Conservation (phyloP, 2,888 invertebrate genomes). For the Priocnemis perturbator region DNA sequence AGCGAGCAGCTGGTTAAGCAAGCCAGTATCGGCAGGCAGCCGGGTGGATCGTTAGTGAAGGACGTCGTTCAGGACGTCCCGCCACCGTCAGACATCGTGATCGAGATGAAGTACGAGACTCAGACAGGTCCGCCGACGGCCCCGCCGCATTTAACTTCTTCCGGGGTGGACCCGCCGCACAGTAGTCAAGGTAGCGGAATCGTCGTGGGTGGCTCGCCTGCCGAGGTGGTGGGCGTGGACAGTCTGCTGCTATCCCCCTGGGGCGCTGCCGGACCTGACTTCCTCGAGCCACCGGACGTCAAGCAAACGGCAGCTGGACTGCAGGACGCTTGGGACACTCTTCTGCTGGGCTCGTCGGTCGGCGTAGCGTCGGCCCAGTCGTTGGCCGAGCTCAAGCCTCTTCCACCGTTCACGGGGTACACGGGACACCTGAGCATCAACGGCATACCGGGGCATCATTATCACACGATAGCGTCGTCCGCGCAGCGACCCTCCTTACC, state of each 20-base stretch:
- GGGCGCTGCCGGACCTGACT: conserved; percentile 66
- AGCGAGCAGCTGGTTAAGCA: conserved; percentile 36
- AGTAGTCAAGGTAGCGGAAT: conserved; percentile 69
- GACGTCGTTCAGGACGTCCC: conserved; percentile 48
- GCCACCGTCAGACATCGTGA: conserved; percentile 57
- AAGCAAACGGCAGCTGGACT: conserved; percentile 69
- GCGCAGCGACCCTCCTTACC: conserved; percentile 71
- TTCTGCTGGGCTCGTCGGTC: conserved; percentile 78
- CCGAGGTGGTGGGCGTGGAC: conserved; percentile 71
- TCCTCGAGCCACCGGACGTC: conserved; percentile 67
- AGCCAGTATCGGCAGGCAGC: background rate
- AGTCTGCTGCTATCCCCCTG: conserved; percentile 68
- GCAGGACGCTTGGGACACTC: conserved; percentile 83
- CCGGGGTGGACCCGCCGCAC: conserved; percentile 71
- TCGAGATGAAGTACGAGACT: conserved; percentile 73
- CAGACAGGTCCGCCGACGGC: conserved; percentile 67
- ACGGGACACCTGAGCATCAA: conserved; percentile 91
- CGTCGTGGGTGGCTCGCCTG: conserved; percentile 66
- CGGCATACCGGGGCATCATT: conserved; percentile 91
- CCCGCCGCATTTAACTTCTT: conserved; percentile 64
- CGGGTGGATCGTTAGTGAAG: conserved; percentile 33
- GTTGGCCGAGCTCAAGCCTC: conserved; percentile 88
- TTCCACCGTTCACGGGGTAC: conserved; percentile 91
- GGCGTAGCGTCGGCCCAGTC: conserved; percentile 80
- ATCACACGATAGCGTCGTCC: conserved; percentile 85